A percentile compares a stretch with the other conserved stretches of the same genome.
Evolutionary conservation across 2,113 vertebrate species (phyloP).

Genomic region (Amblyornis subalaris): DNA sequence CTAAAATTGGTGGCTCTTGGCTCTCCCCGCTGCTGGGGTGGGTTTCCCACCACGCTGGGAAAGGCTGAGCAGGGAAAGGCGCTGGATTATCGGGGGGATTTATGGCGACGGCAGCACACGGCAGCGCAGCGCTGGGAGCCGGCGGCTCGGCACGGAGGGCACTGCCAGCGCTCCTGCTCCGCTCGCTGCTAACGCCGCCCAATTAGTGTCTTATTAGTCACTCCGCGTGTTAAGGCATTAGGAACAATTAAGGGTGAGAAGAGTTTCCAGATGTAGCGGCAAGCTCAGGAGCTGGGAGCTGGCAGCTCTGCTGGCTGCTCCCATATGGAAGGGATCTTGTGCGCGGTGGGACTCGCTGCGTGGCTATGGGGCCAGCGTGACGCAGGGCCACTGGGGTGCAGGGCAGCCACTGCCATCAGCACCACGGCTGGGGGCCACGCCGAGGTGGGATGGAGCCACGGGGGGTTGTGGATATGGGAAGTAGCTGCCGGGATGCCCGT

Average conservation of each 20-base stretch:
- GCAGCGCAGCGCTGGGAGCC: neutral
- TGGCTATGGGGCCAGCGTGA: neutral
- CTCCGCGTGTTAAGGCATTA: conserved; percentile 65
- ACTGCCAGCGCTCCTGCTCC: neutral
- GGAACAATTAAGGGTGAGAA: conserved; percentile 69
- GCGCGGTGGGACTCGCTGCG: rapidly evolving
- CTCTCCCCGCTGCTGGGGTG: neutral
- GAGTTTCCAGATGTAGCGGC: conserved; percentile 63
- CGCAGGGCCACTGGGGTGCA: rapidly evolving
- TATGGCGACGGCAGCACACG: neutral
- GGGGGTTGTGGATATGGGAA: rapidly evolving
- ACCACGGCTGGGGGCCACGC: rapidly evolving
- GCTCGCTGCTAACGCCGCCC: neutral
- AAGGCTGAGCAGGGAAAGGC: neutral
- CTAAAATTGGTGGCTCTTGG: rapidly evolving
- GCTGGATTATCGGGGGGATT: neutral
- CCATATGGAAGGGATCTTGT: neutral
- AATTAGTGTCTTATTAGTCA: conserved; percentile 69
- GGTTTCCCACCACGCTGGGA: neutral
- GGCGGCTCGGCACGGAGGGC: neutral
- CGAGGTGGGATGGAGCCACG: rapidly evolving
- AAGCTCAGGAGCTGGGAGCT: conserved; percentile 13
- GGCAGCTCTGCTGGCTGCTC: neutral
- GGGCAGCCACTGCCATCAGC: rapidly evolving
- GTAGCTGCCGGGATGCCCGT: rapidly evolving